Evolutionary conservation across 1,140 invertebrate genomes (phyloP).

Genomic region (Zelostemma sp.): DNA sequence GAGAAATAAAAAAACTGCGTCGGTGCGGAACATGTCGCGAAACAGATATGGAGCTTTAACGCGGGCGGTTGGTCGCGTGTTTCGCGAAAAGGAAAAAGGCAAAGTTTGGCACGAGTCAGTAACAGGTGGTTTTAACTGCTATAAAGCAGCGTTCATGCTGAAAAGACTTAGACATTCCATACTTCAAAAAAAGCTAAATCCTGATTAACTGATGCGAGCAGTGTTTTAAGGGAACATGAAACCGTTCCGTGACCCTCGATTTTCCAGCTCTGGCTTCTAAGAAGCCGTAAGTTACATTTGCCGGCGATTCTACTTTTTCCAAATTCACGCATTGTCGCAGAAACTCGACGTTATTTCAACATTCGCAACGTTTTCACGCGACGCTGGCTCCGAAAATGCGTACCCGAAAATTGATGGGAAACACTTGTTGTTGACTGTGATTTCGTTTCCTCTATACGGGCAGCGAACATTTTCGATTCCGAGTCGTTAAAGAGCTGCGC

Average conservation of each 20-base stretch:
- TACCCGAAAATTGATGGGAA: no score
- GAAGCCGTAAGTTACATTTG: no score
- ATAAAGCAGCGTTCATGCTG: conserved; percentile 57
- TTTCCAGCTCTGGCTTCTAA: no score
- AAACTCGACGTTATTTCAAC: no score
- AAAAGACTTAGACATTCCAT: conserved; percentile 42
- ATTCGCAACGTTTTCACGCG: no score
- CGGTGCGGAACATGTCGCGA: conserved; percentile 40
- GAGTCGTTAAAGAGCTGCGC: conserved; percentile 25
- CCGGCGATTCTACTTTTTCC: no score
- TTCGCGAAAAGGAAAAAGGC: conserved; percentile 60
- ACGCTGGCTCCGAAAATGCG: no score
- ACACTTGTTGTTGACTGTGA: no score
- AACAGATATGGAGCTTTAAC: conserved; percentile 42
- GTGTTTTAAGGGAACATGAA: no score
- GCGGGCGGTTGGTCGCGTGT: conserved; percentile 51
- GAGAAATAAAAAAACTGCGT: conserved; percentile 8
- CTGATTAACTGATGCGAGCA: no score
- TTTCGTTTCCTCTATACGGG: conserved; percentile 1
- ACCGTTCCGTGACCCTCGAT: no score
- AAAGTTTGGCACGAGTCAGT: conserved; percentile 57
- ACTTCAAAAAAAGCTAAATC: conserved; percentile 20
- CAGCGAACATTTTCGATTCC: conserved; percentile 34
- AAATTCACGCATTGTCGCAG: background rate
- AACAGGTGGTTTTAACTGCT: conserved; percentile 67